phyloP scores from a whole-genome alignment of 2,113 vertebrate genomes.

The Catharus minimus region DNA sequence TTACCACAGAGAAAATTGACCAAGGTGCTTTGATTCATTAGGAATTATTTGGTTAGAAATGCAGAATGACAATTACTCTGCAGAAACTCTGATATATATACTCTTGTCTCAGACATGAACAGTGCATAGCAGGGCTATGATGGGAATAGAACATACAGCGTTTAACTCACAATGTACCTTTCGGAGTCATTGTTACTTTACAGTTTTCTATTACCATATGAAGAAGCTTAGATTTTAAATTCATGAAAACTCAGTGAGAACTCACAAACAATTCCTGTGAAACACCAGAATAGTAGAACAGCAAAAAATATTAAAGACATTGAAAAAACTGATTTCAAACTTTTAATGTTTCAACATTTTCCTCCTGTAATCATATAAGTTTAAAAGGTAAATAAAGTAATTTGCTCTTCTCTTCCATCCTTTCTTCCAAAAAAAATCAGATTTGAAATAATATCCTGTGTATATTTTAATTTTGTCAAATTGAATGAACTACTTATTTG shows the following conservation, averaged over 20 bases:
- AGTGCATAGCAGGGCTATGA: neutral
- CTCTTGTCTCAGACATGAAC: neutral
- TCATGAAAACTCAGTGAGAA: neutral
- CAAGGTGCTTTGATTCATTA: neutral
- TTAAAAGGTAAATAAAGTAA: neutral
- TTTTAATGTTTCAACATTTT: neutral
- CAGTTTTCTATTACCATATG: neutral
- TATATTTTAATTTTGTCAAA: neutral
- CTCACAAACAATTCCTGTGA: neutral
- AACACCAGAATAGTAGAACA: neutral
- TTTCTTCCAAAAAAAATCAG: neutral
- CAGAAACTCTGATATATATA: neutral
- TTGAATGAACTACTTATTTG: neutral
- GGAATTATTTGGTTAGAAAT: neutral
- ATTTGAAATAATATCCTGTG: neutral
- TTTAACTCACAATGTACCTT: neutral
- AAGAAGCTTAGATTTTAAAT: neutral
- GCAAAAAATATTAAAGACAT: neutral
- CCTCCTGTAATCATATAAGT: neutral
- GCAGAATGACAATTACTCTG: neutral
- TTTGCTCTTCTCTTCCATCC: accelerated
- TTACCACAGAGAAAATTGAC: neutral
- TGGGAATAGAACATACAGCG: accelerated
- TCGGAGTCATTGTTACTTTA: neutral
- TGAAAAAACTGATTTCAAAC: neutral